A percentile compares a stretch with the other conserved stretches of the same genome.
phyloP scores from a whole-genome alignment of 2,797 vertebrate species.

The Amblyopsis hoosieri region DNA sequence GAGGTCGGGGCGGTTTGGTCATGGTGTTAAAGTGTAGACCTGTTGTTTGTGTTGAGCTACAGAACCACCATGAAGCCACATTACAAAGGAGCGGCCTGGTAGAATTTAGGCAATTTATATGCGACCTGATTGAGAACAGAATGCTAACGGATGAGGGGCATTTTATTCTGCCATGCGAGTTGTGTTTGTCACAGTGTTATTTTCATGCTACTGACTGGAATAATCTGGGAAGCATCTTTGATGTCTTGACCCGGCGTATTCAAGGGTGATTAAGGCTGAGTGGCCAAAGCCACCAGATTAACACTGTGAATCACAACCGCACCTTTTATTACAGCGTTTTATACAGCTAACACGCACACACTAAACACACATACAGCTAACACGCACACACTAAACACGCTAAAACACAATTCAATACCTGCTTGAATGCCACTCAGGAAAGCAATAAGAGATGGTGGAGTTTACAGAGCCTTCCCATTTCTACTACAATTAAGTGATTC shows the following conservation, averaged over 20 bases:
- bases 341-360: not conserved
- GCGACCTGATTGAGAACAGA: conserved; percentile 63
- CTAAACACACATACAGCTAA: not conserved
- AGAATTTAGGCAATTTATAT: conserved; percentile 63
- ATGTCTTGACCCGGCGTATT: conserved; percentile 52
- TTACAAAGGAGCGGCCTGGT: conserved; percentile 56
- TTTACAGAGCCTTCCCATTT: not conserved
- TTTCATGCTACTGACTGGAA: conserved; percentile 73
- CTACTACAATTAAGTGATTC: not conserved
- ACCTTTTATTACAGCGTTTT: conserved; percentile 22
- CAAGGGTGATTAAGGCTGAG: conserved; percentile 47
- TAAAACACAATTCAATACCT: conserved; percentile 16
- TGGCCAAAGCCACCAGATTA: conserved; percentile 53
- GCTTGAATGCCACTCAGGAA: conserved; percentile 18
- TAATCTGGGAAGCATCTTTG: conserved; percentile 57
- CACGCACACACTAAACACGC: conserved; percentile 5
- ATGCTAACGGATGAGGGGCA: conserved; percentile 53
- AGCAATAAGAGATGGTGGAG: conserved; percentile 27
- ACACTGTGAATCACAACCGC: conserved; percentile 60
- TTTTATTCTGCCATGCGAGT: conserved; percentile 60
- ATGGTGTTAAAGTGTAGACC: conserved; percentile 45
- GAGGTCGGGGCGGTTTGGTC: conserved; percentile 13
- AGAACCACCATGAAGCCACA: conserved; percentile 46
- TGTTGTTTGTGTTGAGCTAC: conserved; percentile 51
- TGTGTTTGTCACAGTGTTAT: conserved; percentile 73